A percentile compares a stretch with the other conserved stretches of the same genome.
phyloP scores from a whole-genome alignment of 2,888 invertebrate species.

The Ptychoptera albimana region DNA sequence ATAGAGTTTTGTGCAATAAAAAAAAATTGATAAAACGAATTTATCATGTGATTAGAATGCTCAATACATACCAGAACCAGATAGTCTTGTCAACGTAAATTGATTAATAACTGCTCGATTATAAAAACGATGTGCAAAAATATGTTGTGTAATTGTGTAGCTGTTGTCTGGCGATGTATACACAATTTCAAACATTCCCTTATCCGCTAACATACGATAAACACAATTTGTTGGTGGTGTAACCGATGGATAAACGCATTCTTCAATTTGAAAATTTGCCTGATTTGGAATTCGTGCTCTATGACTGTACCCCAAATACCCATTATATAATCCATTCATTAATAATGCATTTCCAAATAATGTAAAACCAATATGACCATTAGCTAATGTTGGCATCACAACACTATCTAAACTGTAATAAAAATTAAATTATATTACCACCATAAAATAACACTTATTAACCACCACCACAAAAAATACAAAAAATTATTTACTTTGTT shows the following conservation, averaged over 20 bases:
- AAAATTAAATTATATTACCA: too few relatives aligned
- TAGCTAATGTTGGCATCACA: constrained; percentile 42
- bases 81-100: constrained; percentile 12
- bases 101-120: constrained; percentile 29
- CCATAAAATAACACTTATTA: too few relatives aligned
- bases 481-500: too few relatives aligned
- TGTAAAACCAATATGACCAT: constrained; percentile 42
- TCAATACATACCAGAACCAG: not conserved
- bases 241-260: too few relatives aligned
- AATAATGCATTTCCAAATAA: constrained; percentile 41
- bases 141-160: constrained; percentile 15
- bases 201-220: not conserved
- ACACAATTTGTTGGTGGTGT: not conserved
- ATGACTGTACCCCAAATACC: constrained; percentile 36
- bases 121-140: constrained; percentile 28
- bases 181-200: not conserved
- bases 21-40: not conserved
- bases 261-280: constrained; percentile 29
- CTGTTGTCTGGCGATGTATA: not conserved
- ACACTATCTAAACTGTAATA: constrained; percentile 13
- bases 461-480: too few relatives aligned
- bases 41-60: not conserved
- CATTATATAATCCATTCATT: constrained; percentile 44
- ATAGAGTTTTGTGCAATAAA: too few relatives aligned
- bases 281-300: constrained; percentile 44